phyloP scores from a whole-genome alignment of 1,140 invertebrate genomes.

The Spodoptera frugiperda region DNA sequence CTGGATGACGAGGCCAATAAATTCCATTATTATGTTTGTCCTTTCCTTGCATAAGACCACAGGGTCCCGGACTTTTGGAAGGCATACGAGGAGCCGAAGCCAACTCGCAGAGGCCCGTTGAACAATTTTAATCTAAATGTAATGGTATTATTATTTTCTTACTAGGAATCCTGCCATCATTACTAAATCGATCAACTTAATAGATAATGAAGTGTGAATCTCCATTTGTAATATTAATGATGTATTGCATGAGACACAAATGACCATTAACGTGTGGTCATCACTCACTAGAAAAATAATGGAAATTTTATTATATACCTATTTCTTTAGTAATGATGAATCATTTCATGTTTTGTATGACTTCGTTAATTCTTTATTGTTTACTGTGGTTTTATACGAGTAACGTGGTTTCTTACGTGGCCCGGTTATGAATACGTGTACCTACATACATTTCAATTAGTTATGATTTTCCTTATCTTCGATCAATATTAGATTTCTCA shows the following conservation, averaged over 20 bases:
- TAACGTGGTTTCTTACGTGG: not conserved
- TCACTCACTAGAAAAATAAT: not conserved
- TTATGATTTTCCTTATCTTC: no score
- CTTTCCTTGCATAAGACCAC: no score
- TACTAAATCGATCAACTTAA: not conserved
- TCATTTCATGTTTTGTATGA: slow-evolving; percentile 10
- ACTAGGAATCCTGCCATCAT: not conserved
- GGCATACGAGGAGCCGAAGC: no score
- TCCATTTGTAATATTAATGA: slow-evolving; percentile 15
- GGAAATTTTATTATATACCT: slow-evolving; percentile 13
- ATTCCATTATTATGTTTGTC: no score
- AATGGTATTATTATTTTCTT: no score
- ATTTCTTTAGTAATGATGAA: not conserved
- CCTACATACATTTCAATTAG: no score
- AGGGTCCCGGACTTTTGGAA: no score
- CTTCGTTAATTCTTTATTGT: not conserved
- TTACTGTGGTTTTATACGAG: not conserved
- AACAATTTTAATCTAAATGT: no score
- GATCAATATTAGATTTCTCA: no score
- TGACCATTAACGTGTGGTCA: slow-evolving; percentile 26
- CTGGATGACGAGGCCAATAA: no score
- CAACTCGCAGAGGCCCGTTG: no score
- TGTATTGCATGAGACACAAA: slow-evolving; percentile 22
- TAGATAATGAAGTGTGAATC: not conserved
- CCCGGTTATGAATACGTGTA: no score